phyloP scores from a whole-genome alignment of 2,888 invertebrate species.

The Syrista parreyssii region DNA sequence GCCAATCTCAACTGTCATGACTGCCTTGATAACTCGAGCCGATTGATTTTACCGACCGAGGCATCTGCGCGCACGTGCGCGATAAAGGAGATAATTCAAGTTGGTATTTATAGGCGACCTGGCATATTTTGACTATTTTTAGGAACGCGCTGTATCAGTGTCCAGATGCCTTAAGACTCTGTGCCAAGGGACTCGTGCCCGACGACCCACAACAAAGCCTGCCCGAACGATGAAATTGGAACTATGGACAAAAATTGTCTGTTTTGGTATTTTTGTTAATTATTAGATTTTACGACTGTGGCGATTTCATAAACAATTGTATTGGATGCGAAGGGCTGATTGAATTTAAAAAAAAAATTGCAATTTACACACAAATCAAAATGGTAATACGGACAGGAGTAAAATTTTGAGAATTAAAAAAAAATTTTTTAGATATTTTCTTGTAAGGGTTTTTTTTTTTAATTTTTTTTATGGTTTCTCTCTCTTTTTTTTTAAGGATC shows the following conservation, averaged over 20 bases:
- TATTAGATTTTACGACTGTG: too few species aligned
- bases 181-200: neutral
- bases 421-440: neutral
- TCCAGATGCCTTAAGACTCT: conserved; percentile 1
- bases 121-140: conserved; percentile 34
- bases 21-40: neutral
- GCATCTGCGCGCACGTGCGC: neutral
- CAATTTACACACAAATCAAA: too few species aligned
- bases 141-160: conserved; percentile 35
- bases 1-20: neutral
- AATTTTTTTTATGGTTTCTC: neutral
- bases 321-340: too few species aligned
- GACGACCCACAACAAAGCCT: neutral
- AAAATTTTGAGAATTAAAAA: too few species aligned
- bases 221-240: neutral
- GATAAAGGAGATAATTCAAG: conserved; percentile 32
- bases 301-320: too few species aligned
- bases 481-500: neutral
- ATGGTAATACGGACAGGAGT: neutral
- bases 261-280: too few species aligned
- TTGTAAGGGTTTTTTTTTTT: neutral
- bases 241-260: too few species aligned
- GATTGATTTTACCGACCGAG: neutral
- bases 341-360: too few species aligned
- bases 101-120: conserved; percentile 35